Evolutionary conservation across 1,140 invertebrate species (phyloP).

Genomic region (Apis florea): DNA sequence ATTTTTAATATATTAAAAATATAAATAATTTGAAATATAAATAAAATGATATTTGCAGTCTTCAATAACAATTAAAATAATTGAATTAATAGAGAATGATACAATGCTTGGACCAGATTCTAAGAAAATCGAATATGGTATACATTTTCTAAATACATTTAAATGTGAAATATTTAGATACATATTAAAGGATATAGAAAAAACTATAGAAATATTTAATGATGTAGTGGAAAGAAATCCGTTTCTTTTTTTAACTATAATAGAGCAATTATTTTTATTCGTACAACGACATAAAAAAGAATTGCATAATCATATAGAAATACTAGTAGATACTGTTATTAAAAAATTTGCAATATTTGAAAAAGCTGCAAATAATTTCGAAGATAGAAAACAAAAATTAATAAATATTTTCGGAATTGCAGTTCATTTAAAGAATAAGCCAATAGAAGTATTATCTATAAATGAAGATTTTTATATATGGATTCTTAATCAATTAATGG

Average conservation of each 20-base stretch:
- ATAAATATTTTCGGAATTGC: conserved; percentile 71
- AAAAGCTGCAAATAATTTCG: conserved; percentile 51
- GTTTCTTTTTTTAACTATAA: conserved; percentile 59
- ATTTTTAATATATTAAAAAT: neutral
- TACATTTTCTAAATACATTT: conserved; percentile 73
- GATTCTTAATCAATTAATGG: conserved; percentile 68
- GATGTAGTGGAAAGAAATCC: conserved; percentile 50
- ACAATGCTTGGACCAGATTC: conserved; percentile 12
- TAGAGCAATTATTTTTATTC: conserved; percentile 69
- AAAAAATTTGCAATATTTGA: conserved; percentile 57
- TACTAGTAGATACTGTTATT: conserved; percentile 60
- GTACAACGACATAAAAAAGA: conserved; percentile 54
- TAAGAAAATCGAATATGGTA: conserved; percentile 65
- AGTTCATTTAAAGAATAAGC: conserved; percentile 64
- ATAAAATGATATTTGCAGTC: conserved; percentile 47
- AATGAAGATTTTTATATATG: conserved; percentile 63
- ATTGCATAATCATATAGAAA: conserved; percentile 37
- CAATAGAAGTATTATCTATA: conserved; percentile 49
- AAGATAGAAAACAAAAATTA: conserved; percentile 63
- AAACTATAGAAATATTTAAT: conserved; percentile 64
- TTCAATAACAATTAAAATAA: conserved; percentile 41
- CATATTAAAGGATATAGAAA: conserved; percentile 59
- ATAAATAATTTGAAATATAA: neutral
- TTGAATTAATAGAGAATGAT: conserved; percentile 53
- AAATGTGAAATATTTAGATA: conserved; percentile 64